phyloP scores from a whole-genome alignment of 2,113 vertebrate genomes.

The Hypocryptadius cinnamomeus region DNA sequence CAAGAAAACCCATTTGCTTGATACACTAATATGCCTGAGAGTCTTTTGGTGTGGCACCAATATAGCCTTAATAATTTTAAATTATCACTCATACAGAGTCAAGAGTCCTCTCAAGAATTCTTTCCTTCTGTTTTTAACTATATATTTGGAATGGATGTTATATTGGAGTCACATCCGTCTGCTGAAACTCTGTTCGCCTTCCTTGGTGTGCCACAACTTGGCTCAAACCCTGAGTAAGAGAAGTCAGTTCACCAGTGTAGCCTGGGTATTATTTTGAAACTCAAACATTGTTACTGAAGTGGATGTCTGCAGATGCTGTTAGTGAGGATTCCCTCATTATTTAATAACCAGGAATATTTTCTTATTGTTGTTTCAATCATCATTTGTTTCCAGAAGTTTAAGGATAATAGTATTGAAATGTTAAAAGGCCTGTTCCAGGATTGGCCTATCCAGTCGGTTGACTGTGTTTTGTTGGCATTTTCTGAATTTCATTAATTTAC shows the following conservation, averaged over 20 bases:
- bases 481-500: background rate
- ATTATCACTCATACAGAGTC: background rate
- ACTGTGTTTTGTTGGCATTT: background rate
- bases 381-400: background rate
- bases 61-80: background rate
- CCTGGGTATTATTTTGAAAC: background rate
- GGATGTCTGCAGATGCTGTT: background rate
- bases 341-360: background rate
- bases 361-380: background rate
- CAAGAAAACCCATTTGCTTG: background rate
- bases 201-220: background rate
- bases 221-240: background rate
- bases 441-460: background rate
- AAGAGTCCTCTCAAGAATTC: background rate
- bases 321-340: background rate
- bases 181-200: background rate
- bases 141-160: background rate
- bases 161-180: background rate
- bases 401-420: background rate
- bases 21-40: background rate
- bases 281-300: background rate
- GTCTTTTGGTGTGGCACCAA: background rate
- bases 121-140: background rate
- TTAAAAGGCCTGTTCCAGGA: background rate
- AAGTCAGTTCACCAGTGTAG: background rate